phyloP scores from a whole-genome alignment of 2,888 invertebrate genomes.

The Anaspis maculata region DNA sequence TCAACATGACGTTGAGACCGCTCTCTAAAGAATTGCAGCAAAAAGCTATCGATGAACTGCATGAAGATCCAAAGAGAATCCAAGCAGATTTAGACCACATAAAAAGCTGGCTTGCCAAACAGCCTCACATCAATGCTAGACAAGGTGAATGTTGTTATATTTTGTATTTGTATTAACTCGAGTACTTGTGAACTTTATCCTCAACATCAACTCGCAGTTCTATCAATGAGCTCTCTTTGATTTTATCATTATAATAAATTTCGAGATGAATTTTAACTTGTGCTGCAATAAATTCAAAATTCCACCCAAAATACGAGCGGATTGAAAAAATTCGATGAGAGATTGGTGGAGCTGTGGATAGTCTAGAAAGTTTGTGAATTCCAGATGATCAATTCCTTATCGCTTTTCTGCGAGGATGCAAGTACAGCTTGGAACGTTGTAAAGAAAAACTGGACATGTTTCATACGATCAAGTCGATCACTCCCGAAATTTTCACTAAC shows the following conservation, averaged over 20 bases:
- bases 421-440: constrained; percentile 40
- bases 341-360: too few species aligned
- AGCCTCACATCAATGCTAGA: constrained; percentile 49
- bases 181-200: too few species aligned
- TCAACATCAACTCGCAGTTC: too few species aligned
- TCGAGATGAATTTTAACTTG: too few species aligned
- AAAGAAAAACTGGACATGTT: constrained; percentile 55
- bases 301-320: too few species aligned
- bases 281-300: too few species aligned
- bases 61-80: constrained; percentile 46
- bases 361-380: constrained; percentile 8
- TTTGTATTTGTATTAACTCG: too few species aligned
- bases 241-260: too few species aligned
- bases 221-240: too few species aligned
- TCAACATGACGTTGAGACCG: constrained; percentile 2
- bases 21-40: constrained; percentile 43
- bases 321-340: too few species aligned
- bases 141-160: too few species aligned
- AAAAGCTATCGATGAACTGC: constrained; percentile 46
- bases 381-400: constrained; percentile 56
- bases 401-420: constrained; percentile 55
- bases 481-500: constrained; percentile 46
- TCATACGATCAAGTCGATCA: constrained; percentile 46
- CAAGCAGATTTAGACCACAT: constrained; percentile 45
- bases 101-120: constrained; percentile 50